phyloP scores from a whole-genome alignment of 2,113 vertebrate species.

The Ciconia stormi region DNA sequence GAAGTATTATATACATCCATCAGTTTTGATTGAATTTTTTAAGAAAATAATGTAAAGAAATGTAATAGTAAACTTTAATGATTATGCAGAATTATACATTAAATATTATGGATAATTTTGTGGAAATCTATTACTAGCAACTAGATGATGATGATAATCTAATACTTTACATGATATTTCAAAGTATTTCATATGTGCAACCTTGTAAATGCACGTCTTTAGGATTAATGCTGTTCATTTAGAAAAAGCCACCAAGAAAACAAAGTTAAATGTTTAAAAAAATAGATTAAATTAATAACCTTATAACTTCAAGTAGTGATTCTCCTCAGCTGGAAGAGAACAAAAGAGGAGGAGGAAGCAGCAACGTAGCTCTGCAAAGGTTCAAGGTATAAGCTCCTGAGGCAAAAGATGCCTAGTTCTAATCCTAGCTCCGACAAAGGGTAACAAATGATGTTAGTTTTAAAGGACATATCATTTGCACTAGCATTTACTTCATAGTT shows the following conservation, averaged over 20 bases:
- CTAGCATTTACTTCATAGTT: not conserved
- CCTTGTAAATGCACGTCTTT: not conserved
- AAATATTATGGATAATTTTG: not conserved
- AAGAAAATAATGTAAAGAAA: slow-evolving; percentile 25
- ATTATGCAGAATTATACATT: not conserved
- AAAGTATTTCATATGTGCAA: not conserved
- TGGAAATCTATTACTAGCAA: not conserved
- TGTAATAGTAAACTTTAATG: not conserved
- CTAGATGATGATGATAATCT: not conserved
- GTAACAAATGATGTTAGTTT: not conserved
- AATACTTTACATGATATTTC: not conserved
- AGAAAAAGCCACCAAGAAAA: not conserved
- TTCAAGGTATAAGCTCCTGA: not conserved
- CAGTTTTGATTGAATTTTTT: not conserved
- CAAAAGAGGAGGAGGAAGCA: not conserved
- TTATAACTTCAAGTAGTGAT: not conserved
- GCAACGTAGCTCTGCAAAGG: not conserved
- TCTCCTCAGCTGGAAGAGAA: not conserved
- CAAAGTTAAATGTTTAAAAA: not conserved
- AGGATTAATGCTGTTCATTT: not conserved
- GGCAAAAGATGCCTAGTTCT: not conserved
- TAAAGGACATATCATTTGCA: not conserved
- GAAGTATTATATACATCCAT: not conserved
- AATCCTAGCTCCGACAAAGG: not conserved
- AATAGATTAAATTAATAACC: not conserved